A percentile compares a stretch with the other conserved stretches of the same genome.
Evolutionary conservation across 2,888 invertebrate species (phyloP).

Genomic region (Drosophila niveifrons): DNA sequence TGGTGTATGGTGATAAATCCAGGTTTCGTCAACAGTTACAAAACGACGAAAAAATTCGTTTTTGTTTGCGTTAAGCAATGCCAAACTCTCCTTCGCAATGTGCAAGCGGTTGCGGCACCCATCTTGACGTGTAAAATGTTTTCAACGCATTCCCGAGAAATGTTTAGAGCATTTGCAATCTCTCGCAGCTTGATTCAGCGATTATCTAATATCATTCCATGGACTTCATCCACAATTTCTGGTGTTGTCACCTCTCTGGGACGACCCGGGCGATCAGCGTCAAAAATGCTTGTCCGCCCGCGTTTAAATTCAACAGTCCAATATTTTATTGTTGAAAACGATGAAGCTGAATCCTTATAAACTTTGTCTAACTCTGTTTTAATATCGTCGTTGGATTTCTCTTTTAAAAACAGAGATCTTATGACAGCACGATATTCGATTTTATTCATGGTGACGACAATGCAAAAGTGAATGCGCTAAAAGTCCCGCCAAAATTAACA

Average conservation of each 20-base stretch:
- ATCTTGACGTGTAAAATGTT: neutral
- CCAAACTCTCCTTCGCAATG: constrained; percentile 2
- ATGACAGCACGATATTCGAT: too few relatives aligned
- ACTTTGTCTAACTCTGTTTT: neutral
- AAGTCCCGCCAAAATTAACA: neutral
- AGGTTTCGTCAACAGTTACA: constrained; percentile 1
- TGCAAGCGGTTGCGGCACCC: constrained; percentile 1
- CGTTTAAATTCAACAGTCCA: neutral
- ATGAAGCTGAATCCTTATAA: neutral
- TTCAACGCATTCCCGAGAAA: neutral
- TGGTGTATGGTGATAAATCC: neutral
- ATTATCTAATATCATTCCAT: neutral
- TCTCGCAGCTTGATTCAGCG: constrained; percentile 1
- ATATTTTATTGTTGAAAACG: neutral
- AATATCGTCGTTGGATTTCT: too few relatives aligned
- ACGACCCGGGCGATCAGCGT: neutral
- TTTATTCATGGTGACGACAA: too few relatives aligned
- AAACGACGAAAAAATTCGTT: neutral
- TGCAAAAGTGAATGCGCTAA: neutral
- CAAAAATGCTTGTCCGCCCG: neutral
- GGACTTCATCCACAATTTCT: neutral
- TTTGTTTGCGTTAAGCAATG: neutral
- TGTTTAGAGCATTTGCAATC: neutral
- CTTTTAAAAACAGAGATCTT: too few relatives aligned
- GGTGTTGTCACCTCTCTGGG: neutral